Percentiles rank a stretch among this genome's conserved stretches.
phyloP scores from a whole-genome alignment of 1,140 invertebrate species.

The Chrysoperla carnea region DNA sequence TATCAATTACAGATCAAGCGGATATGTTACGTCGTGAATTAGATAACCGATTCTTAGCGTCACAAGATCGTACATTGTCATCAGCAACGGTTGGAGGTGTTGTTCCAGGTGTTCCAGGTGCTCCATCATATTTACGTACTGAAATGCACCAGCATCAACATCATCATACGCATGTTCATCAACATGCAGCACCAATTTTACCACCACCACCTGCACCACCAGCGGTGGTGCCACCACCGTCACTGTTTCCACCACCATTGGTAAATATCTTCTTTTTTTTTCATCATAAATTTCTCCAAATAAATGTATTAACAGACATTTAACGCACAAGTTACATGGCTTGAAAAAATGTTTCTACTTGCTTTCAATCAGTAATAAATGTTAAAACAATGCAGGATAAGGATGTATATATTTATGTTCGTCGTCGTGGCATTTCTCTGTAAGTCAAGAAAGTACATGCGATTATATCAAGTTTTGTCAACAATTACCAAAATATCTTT shows the following conservation, averaged over 20 bases:
- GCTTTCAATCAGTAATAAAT: too few relatives aligned
- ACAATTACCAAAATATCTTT: too few relatives aligned
- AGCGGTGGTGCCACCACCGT: conserved; percentile 25
- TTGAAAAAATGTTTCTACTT: too few relatives aligned
- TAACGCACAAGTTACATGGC: too few relatives aligned
- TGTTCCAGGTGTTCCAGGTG: conserved; percentile 18
- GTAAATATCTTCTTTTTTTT: conserved; percentile 19
- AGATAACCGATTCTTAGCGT: conserved; percentile 74
- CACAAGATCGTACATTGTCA: conserved; percentile 40
- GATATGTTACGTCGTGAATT: conserved; percentile 81
- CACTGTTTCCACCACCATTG: conserved; percentile 40
- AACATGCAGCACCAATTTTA: conserved; percentile 48
- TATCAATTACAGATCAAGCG: conserved; percentile 38
- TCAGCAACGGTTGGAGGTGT: conserved; percentile 10
- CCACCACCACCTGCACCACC: conserved; percentile 33
- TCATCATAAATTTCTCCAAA: neutral
- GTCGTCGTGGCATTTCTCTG: too few relatives aligned
- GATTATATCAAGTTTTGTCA: too few relatives aligned
- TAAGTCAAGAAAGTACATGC: too few relatives aligned
- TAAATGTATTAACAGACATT: too few relatives aligned
- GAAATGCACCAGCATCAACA: conserved; percentile 86
- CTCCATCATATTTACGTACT: conserved; percentile 54
- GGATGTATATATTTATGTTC: too few relatives aligned
- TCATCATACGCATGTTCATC: conserved; percentile 81
- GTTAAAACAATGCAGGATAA: too few relatives aligned